Evolutionary conservation across 2,888 invertebrate species (phyloP).

Genomic region (Thera obeliscata): DNA sequence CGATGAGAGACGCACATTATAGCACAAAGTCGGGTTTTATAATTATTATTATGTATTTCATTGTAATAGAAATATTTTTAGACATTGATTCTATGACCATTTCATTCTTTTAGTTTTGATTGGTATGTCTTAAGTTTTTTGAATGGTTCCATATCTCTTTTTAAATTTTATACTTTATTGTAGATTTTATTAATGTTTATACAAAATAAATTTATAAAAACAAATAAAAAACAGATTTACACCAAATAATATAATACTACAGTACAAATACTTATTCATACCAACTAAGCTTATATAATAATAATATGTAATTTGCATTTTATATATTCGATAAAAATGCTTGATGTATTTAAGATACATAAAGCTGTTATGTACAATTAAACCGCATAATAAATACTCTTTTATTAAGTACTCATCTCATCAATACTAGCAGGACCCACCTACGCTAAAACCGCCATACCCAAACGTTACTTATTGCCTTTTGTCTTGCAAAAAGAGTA

Average conservation of each 20-base stretch:
- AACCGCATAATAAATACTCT: too few species aligned
- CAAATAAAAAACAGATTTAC: slow-evolving; percentile 35
- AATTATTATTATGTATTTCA: slow-evolving; percentile 18
- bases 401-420: too few species aligned
- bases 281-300: slow-evolving; percentile 48
- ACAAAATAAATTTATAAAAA: slow-evolving; percentile 38
- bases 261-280: slow-evolving; percentile 50
- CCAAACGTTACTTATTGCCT: too few species aligned
- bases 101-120: slow-evolving; percentile 15
- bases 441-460: too few species aligned
- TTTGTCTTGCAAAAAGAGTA: too few species aligned
- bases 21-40: slow-evolving; percentile 57
- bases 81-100: slow-evolving; percentile 9
- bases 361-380: too few species aligned
- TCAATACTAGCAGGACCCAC: too few species aligned
- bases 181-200: slow-evolving; percentile 41
- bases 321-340: slow-evolving; percentile 4
- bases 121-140: slow-evolving; percentile 25
- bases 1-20: slow-evolving; percentile 57
- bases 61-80: slow-evolving; percentile 29
- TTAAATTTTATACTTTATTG: slow-evolving; percentile 42
- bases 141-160: slow-evolving; percentile 51
- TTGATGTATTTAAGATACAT: neutral
- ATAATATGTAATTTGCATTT: slow-evolving; percentile 8
- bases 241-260: slow-evolving; percentile 53